A percentile compares a stretch with the other conserved stretches of the same genome.
Evolutionary conservation across 2,888 invertebrate genomes (phyloP).

Genomic region (Nemotelus pantherinus): DNA sequence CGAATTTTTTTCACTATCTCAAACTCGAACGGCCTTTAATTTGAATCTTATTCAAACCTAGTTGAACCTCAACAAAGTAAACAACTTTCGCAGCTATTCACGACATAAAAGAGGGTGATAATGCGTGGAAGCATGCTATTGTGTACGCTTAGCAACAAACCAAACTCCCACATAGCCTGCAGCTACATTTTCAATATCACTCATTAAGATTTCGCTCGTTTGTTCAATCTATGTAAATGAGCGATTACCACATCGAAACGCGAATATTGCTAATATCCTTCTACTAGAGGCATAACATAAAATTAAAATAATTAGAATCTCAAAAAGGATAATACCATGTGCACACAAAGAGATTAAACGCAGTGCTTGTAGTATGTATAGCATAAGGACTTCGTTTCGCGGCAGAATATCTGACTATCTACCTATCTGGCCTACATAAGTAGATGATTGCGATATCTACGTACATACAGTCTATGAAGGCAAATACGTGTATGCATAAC

Average conservation of each 20-base stretch:
- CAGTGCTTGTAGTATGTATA: slow-evolving; percentile 17
- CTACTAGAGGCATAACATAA: slow-evolving; percentile 8
- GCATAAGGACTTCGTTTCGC: neutral
- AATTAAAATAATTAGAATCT: slow-evolving; percentile 40
- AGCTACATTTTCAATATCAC: neutral
- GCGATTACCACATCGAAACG: slow-evolving; percentile 32
- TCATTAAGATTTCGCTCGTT: neutral
- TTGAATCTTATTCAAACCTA: too few species aligned
- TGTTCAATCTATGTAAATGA: slow-evolving; percentile 28
- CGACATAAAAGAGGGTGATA: too few species aligned
- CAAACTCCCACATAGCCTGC: too few species aligned
- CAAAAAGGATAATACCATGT: slow-evolving; percentile 36
- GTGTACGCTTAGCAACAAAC: too few species aligned
- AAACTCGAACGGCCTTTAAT: too few species aligned
- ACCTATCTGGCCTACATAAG: neutral
- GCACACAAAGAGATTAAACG: slow-evolving; percentile 27
- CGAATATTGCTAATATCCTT: slow-evolving; percentile 25
- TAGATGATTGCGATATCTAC: neutral
- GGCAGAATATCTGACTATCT: neutral
- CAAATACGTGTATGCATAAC: neutral
- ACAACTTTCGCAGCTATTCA: too few species aligned
- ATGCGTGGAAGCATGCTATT: too few species aligned
- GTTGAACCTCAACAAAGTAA: too few species aligned
- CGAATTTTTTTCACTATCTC: too few species aligned
- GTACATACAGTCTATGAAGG: neutral